Conservation (phyloP, 92 coral and sea anemone genomes). For the Epizoanthus rinbou region DNA sequence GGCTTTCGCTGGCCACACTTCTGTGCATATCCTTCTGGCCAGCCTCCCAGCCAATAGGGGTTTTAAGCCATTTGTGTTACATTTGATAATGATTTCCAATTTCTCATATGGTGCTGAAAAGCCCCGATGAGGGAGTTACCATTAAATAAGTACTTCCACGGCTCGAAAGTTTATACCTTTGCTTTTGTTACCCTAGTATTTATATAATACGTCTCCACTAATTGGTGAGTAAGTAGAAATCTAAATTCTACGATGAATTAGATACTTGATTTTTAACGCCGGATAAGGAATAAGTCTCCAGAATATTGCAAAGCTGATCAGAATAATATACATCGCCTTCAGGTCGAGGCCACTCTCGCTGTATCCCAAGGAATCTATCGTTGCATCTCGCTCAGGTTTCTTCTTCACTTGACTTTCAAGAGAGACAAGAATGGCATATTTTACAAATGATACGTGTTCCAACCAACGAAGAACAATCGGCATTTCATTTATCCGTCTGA, state of each 20-base stretch:
- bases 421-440: conserved; percentile 35
- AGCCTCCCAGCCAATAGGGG: no score
- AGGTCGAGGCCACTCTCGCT: conserved; percentile 20
- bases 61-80: no score
- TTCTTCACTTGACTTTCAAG: not conserved
- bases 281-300: conserved; percentile 42
- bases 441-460: conserved; percentile 38
- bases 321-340: conserved; percentile 16
- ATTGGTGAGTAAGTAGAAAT: not conserved
- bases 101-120: no score
- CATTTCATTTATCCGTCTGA: no score
- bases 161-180: no score
- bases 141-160: no score
- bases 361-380: conserved; percentile 33
- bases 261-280: conserved; percentile 11
- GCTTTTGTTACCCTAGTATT: no score
- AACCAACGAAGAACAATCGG: conserved; percentile 17
- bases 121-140: no score
- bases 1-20: no score
- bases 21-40: no score
- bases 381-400: conserved; percentile 5
- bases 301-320: conserved; percentile 9
- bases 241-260: not conserved
- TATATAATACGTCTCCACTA: no score
- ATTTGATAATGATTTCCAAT: no score